Evolutionary conservation across 2,797 vertebrate genomes (phyloP), one percentile per base, ranked within the genome.

Genomic region (Xiphophorus birchmanni): DNA sequence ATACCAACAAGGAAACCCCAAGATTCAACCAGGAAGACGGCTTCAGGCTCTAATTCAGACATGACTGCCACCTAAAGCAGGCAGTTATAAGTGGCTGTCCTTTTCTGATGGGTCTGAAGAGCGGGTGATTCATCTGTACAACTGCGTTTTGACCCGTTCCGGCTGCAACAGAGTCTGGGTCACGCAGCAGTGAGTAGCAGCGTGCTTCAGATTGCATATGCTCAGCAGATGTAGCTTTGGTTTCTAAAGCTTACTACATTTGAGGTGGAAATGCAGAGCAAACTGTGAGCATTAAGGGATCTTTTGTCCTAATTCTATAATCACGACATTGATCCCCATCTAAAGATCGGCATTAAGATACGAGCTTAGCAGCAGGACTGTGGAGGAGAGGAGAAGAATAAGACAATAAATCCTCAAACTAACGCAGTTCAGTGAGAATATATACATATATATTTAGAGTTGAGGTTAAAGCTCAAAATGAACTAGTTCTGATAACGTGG

Each of bases 111-210:
- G 88, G 82, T 84, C 77, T 87, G 83, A 88, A 88, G 83, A 89
- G 87, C 17, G 76, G 50, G 73, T 90, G 89, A 90, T 82, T 91
- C 91, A 93, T 84, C 87, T n/a, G 40, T 83, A 74, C 86, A 89
- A 65, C 88, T 73, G 65, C 82, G 87, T 84, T 81, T 85, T 91
- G 91, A 92, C 91, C 92, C 45, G 80, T 67, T 92, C 89, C 89
- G 76, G 11, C 86, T 40, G 79, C n/a, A 23, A 15, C 81, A 21
- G 75, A 72, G 90, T 90, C 90, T 89, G 81, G 87, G 90, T 91
- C 90, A 85, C 60, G 1, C 80, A 35, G 82, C 58, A 21, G 78
- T 86, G 74, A 77, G 88, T 40, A 65, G 85, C 86, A 72, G 52
- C 23, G 72, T 65, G 76, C 74, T 77, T 85, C 77, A 42, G 40